Conservation (phyloP, 2,888 invertebrate species). For the Unio delphinus region DNA sequence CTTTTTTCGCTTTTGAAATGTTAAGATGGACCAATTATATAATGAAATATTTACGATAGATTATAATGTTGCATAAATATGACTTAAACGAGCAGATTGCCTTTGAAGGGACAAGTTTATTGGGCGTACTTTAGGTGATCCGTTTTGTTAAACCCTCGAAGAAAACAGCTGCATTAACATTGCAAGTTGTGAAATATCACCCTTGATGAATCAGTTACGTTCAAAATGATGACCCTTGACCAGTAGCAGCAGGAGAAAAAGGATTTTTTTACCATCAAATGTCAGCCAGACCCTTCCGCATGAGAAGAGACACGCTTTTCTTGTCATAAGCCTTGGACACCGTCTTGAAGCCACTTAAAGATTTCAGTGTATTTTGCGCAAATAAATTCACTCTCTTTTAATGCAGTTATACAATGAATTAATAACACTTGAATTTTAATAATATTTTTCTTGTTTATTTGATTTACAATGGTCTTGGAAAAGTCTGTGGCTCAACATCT, state of each 20-base stretch:
- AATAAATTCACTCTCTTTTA: constrained; percentile 39
- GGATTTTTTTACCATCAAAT: constrained; percentile 22
- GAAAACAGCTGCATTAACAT: constrained; percentile 27
- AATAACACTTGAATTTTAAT: constrained; percentile 41
- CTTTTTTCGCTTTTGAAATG: not conserved
- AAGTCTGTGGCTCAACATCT: too few relatives aligned
- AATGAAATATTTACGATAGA: constrained; percentile 25
- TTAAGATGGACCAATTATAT: constrained; percentile 5
- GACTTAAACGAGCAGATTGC: constrained; percentile 22
- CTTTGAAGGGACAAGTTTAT: constrained; percentile 12
- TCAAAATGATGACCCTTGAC: constrained; percentile 20
- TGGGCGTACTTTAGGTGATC: constrained; percentile 9
- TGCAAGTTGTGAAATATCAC: too few relatives aligned
- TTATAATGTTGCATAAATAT: constrained; percentile 15
- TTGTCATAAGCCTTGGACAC: constrained; percentile 4
- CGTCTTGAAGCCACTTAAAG: constrained; percentile 30
- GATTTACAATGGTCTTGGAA: too few relatives aligned
- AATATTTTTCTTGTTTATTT: constrained; percentile 29
- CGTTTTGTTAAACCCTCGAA: constrained; percentile 10
- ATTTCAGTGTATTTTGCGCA: constrained; percentile 41
- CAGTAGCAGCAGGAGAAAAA: constrained; percentile 24
- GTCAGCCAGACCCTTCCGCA: constrained; percentile 11
- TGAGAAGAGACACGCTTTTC: constrained; percentile 3
- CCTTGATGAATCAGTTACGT: constrained; percentile 14
- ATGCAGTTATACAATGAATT: constrained; percentile 39